Percentiles rank a stretch among this genome's conserved stretches.
These are phyloP conservation scores for Synanthedon vespiformis DNA, from an alignment of 2,888 invertebrate genomes.

Conservation along the genomic window DNA sequence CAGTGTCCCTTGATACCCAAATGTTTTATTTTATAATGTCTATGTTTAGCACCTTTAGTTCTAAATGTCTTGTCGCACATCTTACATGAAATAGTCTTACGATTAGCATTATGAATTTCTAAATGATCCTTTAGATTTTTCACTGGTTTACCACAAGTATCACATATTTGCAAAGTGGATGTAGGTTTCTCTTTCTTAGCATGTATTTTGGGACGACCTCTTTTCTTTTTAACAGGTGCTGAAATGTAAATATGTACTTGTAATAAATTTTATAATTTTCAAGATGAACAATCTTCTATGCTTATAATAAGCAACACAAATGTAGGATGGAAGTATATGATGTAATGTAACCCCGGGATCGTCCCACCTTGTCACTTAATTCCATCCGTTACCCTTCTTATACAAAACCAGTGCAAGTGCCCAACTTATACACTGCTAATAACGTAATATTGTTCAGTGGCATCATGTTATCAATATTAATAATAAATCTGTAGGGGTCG, in stretches of 20 bases:
- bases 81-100: slow-evolving; percentile 29
- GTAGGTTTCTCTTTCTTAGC: neutral
- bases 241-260: slow-evolving; percentile 1
- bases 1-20: slow-evolving; percentile 42
- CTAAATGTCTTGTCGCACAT: slow-evolving; percentile 38
- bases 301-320: too few species aligned
- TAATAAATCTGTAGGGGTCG: too few species aligned
- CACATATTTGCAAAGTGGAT: slow-evolving; percentile 25
- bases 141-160: slow-evolving; percentile 45
- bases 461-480: too few species aligned
- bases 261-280: too few species aligned
- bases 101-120: slow-evolving; percentile 22
- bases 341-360: too few species aligned
- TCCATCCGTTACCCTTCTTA: too few species aligned
- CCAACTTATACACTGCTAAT: too few species aligned
- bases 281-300: too few species aligned
- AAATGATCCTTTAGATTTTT: slow-evolving; percentile 35
- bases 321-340: too few species aligned
- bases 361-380: too few species aligned
- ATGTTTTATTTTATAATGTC: slow-evolving; percentile 44
- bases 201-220: slow-evolving; percentile 10
- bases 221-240: slow-evolving; percentile 17
- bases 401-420: too few species aligned
- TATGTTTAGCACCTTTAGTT: slow-evolving; percentile 24
- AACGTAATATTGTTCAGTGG: too few species aligned